These are phyloP conservation scores for Lingula anatina DNA, from an alignment of 2,888 invertebrate species.

Conservation along the genomic window DNA sequence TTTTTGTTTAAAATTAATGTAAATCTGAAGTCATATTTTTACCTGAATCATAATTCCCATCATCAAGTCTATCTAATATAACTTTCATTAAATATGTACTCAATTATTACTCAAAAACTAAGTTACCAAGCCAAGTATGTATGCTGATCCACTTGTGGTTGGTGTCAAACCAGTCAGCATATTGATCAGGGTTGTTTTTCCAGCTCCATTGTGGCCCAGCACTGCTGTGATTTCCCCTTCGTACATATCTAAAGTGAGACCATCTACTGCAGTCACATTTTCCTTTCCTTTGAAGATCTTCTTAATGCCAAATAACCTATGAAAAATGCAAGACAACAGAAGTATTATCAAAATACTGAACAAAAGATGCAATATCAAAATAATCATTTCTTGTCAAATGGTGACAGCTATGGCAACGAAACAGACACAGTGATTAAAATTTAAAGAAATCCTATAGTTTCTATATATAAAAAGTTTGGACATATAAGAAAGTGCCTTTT, in stretches of 20 bases:
- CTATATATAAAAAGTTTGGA: not conserved
- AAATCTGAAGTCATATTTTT: too few species aligned
- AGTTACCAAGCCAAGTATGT: constrained; percentile 42
- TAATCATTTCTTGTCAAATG: too few species aligned
- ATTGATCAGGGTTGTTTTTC: constrained; percentile 80
- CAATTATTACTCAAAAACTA: not conserved
- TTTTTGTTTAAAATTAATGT: too few species aligned
- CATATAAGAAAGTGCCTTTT: not conserved
- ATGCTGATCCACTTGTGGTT: constrained; percentile 44
- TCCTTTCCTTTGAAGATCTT: constrained; percentile 20
- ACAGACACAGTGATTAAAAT: too few species aligned
- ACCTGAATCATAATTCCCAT: too few species aligned
- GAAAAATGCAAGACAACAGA: too few species aligned
- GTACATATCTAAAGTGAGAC: constrained; percentile 73
- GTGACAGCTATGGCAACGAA: too few species aligned
- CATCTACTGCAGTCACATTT: constrained; percentile 25
- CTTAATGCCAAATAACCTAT: constrained; percentile 22
- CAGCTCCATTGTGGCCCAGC: constrained; percentile 81
- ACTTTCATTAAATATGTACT: constrained; percentile 1
- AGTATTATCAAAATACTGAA: too few species aligned
- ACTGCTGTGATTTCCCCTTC: constrained; percentile 83
- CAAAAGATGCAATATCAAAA: too few species aligned
- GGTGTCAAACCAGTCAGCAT: constrained; percentile 67
- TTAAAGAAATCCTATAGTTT: too few species aligned
- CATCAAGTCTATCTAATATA: constrained; percentile 57